Base-by-base conservation (phyloP, 2,113 vertebrate species). In the Bos javanicus region DNA sequence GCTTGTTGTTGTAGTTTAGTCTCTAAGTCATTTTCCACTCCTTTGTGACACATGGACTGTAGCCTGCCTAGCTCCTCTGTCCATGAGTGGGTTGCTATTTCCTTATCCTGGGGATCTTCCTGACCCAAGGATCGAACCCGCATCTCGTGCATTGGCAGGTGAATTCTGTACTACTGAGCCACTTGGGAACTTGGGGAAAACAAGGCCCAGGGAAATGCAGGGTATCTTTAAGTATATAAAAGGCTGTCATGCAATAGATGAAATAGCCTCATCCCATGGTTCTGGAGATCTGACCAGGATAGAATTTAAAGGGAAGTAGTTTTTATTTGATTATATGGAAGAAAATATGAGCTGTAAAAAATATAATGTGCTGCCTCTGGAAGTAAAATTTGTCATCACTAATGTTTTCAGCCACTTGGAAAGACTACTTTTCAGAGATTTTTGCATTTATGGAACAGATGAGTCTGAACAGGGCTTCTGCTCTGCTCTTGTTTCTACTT, bases 51-150 rank as follows among this genome's bases (percentile, higher is more conserved):
- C 71, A 2, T 43, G 62, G 33, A n/a, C 33, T 64, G 11, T 26
- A 76, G 71, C 39, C 71, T 14, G 23, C 39, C 36, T 43, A 6
- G 39, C 39, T 76, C 36, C 71, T 76, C 36, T 76, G 36, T 26
- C 23, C 23, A 1, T 26, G 71, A 26, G 23, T 26, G 71, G 23
- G 12, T 7, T 26, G 12, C 71, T 25, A 26, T 26, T 76, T 76
- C 23, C 71, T 76, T 43, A 25, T 76, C 39, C 39, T 43, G 71
- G 23, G 21, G 21, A 76, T 76, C 39, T 76, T 43, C 71, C 39
- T 43, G 23, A 43, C 71, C 36, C 23, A 4, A 43, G 36, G 23
- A 26, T 76, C 12, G 0, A 43, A 43, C 23, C 39, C 1, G 0
- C 0, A 3, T 76, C 39, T 26, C 71, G 39, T 76, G 71, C 23